These are phyloP conservation scores for Epinotia demarniana DNA, from an alignment of 2,888 invertebrate species.

Conservation along the genomic window DNA sequence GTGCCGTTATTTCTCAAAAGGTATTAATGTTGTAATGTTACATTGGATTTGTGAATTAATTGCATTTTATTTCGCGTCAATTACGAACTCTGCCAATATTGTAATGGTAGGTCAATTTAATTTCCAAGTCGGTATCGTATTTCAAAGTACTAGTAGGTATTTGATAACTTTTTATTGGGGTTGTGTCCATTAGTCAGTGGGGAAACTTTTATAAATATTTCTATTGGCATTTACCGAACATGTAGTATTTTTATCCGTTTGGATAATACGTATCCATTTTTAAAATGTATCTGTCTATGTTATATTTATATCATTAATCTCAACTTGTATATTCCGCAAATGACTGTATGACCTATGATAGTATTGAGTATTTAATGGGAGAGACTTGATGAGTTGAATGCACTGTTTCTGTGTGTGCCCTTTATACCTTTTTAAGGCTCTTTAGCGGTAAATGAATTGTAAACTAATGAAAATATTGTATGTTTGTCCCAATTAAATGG, in stretches of 20 bases:
- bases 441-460: constrained; percentile 78
- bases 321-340: constrained; percentile 65
- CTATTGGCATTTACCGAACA: constrained; percentile 45
- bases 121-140: constrained; percentile 20
- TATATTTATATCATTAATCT: constrained; percentile 60
- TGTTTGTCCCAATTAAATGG: constrained; percentile 84
- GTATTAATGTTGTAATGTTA: constrained; percentile 59
- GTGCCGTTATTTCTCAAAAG: constrained; percentile 77
- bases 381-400: constrained; percentile 66
- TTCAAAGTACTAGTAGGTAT: constrained; percentile 18
- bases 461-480: constrained; percentile 84
- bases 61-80: constrained; percentile 54
- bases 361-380: constrained; percentile 60
- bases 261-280: constrained; percentile 36
- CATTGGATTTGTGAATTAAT: constrained; percentile 53
- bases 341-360: constrained; percentile 58
- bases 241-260: constrained; percentile 25
- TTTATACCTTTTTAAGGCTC: constrained; percentile 80
- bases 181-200: constrained; percentile 29
- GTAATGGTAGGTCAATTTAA: constrained; percentile 30
- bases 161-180: constrained; percentile 42
- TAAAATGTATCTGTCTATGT: constrained; percentile 47
- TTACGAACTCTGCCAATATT: constrained; percentile 44
- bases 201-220: constrained; percentile 45
- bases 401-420: constrained; percentile 71